These are phyloP conservation scores for Protonemura montana DNA, from an alignment of 2,888 invertebrate species.

Conservation along the genomic window DNA sequence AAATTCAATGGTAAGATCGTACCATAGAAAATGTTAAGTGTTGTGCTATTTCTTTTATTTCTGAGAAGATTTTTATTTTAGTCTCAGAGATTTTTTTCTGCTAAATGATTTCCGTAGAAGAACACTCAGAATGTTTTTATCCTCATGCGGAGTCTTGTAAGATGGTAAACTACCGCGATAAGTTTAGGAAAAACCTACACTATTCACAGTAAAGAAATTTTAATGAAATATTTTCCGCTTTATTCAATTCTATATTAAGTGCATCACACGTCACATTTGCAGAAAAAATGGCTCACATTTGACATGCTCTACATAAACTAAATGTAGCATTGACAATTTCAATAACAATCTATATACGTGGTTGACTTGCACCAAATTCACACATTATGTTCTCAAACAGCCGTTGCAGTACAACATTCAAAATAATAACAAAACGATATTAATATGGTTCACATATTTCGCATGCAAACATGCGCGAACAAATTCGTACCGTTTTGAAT, in stretches of 20 bases:
- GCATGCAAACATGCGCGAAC: neutral
- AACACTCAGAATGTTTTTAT: neutral
- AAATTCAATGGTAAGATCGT: neutral
- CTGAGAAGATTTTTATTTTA: neutral
- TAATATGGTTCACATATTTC: constrained; percentile 8
- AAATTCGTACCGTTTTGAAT: constrained; percentile 12
- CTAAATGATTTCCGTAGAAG: neutral
- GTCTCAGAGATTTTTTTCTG: neutral
- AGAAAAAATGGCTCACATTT: neutral
- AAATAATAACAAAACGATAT: neutral
- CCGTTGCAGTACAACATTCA: neutral
- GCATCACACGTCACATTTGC: neutral
- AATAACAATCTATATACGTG: neutral
- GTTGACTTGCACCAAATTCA: neutral
- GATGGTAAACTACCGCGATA: neutral
- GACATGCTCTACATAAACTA: neutral
- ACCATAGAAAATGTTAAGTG: neutral
- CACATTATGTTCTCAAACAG: constrained; percentile 19
- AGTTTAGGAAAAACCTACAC: neutral
- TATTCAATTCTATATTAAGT: neutral
- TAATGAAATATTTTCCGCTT: neutral
- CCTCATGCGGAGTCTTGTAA: neutral
- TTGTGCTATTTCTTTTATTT: neutral
- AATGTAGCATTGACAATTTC: neutral
- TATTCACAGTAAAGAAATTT: neutral